Conservation (phyloP, 2,888 invertebrate species). For the Troilus luridus region DNA sequence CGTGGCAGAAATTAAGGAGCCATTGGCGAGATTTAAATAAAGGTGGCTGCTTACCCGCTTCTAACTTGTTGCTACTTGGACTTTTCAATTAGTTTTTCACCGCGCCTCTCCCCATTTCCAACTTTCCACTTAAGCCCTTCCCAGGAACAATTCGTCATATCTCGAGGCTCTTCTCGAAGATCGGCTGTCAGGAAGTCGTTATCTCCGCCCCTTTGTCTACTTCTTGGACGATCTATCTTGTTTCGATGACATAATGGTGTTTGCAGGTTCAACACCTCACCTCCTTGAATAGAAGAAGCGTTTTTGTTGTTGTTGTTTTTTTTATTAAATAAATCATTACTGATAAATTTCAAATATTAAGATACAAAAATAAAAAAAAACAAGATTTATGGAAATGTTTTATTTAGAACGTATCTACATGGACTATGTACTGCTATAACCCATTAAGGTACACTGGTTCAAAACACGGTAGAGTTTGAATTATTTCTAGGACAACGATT, state of each 20-base stretch:
- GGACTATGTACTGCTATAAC: too few species aligned
- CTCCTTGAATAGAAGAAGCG: background rate
- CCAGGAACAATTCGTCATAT: background rate
- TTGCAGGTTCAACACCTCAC: background rate
- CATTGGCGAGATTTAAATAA: constrained; percentile 1
- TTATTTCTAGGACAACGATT: too few species aligned
- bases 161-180: background rate
- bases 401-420: too few species aligned
- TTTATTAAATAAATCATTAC: too few species aligned
- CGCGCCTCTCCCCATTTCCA: background rate
- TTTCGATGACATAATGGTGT: background rate
- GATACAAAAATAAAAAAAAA: too few species aligned
- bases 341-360: too few species aligned
- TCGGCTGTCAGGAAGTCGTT: constrained; percentile 28
- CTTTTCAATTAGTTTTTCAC: constrained; percentile 37
- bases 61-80: constrained; percentile 44
- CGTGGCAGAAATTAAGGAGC: background rate
- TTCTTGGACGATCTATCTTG: background rate
- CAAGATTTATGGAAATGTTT: too few species aligned
- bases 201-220: background rate
- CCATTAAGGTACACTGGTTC: too few species aligned
- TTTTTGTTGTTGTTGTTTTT: too few species aligned
- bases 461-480: too few species aligned
- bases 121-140: background rate
- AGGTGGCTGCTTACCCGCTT: background rate